These are phyloP conservation scores for Zootermopsis nevadensis DNA, from an alignment of 2,888 invertebrate genomes.

Conservation along the genomic window DNA sequence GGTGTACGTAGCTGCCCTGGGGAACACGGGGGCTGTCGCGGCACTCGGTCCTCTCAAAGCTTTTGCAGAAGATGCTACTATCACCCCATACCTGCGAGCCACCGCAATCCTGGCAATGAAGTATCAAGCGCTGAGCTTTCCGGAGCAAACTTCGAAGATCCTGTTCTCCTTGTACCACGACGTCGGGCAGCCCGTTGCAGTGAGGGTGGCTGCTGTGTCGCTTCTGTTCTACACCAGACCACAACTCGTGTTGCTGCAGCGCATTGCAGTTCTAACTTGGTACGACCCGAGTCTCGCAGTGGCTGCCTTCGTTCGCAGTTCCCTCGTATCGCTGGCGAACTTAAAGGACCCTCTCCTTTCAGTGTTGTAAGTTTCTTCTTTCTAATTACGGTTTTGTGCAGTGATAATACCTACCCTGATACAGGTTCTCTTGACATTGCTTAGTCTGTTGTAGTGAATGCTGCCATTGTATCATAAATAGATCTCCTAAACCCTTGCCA, in stretches of 20 bases:
- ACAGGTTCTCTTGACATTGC: too few relatives aligned
- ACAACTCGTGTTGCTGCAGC: slow-evolving; percentile 58
- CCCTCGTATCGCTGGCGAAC: slow-evolving; percentile 56
- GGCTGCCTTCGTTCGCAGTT: slow-evolving; percentile 58
- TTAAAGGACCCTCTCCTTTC: slow-evolving; percentile 51
- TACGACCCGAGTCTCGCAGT: slow-evolving; percentile 58
- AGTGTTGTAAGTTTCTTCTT: neutral
- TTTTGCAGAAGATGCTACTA: slow-evolving; percentile 26
- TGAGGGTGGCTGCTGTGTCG: slow-evolving; percentile 58
- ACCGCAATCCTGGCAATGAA: slow-evolving; percentile 59
- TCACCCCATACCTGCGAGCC: slow-evolving; percentile 55
- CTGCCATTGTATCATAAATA: too few relatives aligned
- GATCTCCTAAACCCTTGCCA: too few relatives aligned
- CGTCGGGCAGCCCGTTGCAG: slow-evolving; percentile 46
- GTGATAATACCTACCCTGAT: too few relatives aligned
- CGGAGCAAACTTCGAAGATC: slow-evolving; percentile 45
- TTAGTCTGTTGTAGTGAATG: too few relatives aligned
- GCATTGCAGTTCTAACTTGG: slow-evolving; percentile 60
- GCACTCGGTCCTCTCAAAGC: slow-evolving; percentile 56
- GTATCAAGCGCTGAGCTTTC: slow-evolving; percentile 50
- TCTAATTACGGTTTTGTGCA: too few relatives aligned
- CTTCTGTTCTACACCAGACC: slow-evolving; percentile 58
- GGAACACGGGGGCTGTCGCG: slow-evolving; percentile 59
- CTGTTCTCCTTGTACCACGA: slow-evolving; percentile 53
- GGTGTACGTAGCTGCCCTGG: slow-evolving; percentile 58